A percentile compares a stretch with the other conserved stretches of the same genome.
These are phyloP conservation scores for Jaculus jaculus DNA, from an alignment of 2,113 vertebrate genomes.

Conservation along the genomic window DNA sequence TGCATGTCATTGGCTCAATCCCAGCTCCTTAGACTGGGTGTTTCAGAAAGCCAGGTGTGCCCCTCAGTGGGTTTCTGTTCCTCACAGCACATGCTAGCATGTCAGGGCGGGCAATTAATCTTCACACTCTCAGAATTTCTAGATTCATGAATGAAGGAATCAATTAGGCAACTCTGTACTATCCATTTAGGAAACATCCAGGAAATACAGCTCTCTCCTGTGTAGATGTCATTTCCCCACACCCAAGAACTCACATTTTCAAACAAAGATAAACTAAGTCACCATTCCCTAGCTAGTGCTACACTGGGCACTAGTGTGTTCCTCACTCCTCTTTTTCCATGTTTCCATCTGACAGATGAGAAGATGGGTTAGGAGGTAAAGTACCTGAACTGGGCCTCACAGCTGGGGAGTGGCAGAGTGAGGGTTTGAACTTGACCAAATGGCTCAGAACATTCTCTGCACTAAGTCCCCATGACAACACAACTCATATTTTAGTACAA, in stretches of 20 bases:
- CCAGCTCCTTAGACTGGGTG: neutral
- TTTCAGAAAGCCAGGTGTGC: neutral
- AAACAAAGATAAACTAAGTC: neutral
- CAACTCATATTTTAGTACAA: neutral
- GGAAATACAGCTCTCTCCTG: neutral
- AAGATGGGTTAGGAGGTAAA: neutral
- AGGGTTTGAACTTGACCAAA: neutral
- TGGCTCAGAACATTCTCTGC: neutral
- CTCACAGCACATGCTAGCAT: neutral
- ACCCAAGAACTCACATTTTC: neutral
- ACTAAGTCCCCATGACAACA: no score
- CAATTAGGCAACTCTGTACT: neutral
- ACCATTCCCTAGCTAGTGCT: neutral
- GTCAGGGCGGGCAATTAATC: neutral
- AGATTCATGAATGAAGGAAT: constrained; percentile 45
- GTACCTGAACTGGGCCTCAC: no score
- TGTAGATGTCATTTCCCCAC: neutral
- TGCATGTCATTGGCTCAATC: neutral
- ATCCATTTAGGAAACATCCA: neutral
- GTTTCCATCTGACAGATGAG: neutral
- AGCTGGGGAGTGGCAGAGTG: neutral
- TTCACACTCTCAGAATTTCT: neutral
- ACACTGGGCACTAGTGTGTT: fast-evolving
- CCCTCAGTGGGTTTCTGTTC: neutral
- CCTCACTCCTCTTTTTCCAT: neutral